These are phyloP conservation scores for Mimumesa dahlbomi DNA, from an alignment of 2,888 invertebrate genomes.

Conservation along the genomic window DNA sequence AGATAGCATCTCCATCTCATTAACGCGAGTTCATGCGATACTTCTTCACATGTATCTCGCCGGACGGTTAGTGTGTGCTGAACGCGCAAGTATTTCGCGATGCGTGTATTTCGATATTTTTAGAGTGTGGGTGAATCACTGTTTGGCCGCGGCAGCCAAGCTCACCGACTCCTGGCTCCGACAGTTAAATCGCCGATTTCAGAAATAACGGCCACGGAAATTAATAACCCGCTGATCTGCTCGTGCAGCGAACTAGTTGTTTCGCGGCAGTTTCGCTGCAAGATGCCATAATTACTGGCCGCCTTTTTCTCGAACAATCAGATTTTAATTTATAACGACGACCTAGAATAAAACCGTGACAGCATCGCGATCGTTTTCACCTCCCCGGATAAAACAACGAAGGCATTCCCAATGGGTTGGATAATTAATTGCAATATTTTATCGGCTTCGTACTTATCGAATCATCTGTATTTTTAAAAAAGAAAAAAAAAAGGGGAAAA, in stretches of 20 bases:
- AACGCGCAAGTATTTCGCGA: constrained; percentile 53
- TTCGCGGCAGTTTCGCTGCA: constrained; percentile 6
- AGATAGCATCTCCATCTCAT: constrained; percentile 1
- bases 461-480: background rate
- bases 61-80: constrained; percentile 41
- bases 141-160: constrained; percentile 68
- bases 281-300: constrained; percentile 10
- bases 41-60: constrained; percentile 38
- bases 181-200: constrained; percentile 77
- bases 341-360: background rate
- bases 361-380: background rate
- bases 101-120: constrained; percentile 74
- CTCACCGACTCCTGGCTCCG: constrained; percentile 55
- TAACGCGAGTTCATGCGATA: constrained; percentile 14
- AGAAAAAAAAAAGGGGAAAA: no score
- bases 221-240: constrained; percentile 71
- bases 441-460: constrained; percentile 1
- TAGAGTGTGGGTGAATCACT: constrained; percentile 78
- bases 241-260: constrained; percentile 38
- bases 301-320: constrained; percentile 11
- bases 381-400: background rate
- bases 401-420: background rate
- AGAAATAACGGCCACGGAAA: constrained; percentile 76
- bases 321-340: constrained; percentile 15
- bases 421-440: constrained; percentile 12